Evolutionary conservation across 2,113 vertebrate species (phyloP), one percentile per base, ranked within the genome.

Genomic region (Psophia crepitans): DNA sequence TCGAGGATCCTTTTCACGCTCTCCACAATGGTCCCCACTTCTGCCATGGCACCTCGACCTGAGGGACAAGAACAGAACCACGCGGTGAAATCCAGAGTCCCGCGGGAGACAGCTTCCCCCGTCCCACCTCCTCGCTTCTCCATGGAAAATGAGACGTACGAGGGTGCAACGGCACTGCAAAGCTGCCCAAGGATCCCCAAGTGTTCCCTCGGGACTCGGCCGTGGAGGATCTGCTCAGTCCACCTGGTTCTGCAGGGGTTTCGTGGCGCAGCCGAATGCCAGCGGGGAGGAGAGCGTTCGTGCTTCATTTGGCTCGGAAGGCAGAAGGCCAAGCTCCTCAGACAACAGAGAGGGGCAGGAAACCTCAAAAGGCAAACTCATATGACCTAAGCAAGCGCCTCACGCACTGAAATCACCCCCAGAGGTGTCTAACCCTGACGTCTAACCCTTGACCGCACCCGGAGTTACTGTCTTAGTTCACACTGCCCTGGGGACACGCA

Each of bases 11-110:
- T 97, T 89, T 97, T 97, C 69, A 99, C 97, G 16, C 94, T 97
- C 69, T 97, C 97, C 87, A 99, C 95, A 43, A 99, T 99, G 68
- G 98, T 99, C 12, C 96, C 96, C 61, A 99, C 98, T 90, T 99
- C 99, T 43, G 99, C 99, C 99, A 99, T 99, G 95, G 99, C 99
- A 5, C 99, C 99, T 94, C 94, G 98, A 95, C 99, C 99, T 99
- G 96, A 33, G 78, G 74, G 84, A 63, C 10, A 69, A 97, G 76
- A 65, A 85, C 39, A 95, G 63, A 97, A 46, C 30, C 56, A 66
- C 64, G 12, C 0, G 4, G 81, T 78, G 69, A 93, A 83, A 87
- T 12, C 20, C 77, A 12, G 41, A 24, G n/a, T 61, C 51, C 39
- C 23, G 18, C 3, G 12, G 28, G 1, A 46, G 51, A 33, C 35